Evolutionary conservation across 2,797 vertebrate species (phyloP).

Genomic region (Clarias laeviceps): DNA sequence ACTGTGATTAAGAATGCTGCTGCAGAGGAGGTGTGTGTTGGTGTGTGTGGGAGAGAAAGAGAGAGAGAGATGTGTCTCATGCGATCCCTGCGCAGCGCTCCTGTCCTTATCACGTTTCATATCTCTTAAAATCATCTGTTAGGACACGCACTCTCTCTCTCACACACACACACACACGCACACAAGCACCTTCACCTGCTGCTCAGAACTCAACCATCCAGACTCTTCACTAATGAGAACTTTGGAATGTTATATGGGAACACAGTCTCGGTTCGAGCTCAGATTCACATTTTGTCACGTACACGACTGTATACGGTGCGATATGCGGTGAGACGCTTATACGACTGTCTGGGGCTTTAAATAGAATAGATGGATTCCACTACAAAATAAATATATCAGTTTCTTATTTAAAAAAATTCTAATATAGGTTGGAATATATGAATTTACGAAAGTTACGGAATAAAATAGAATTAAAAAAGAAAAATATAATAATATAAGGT

Average conservation of each 20-base stretch:
- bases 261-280: neutral
- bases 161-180: neutral
- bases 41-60: constrained; percentile 38
- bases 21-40: constrained; percentile 42
- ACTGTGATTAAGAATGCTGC: constrained; percentile 42
- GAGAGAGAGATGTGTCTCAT: neutral
- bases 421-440: too few species aligned
- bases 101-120: constrained; percentile 12
- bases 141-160: neutral
- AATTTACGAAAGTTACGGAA: too few species aligned
- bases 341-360: too few species aligned
- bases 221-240: neutral
- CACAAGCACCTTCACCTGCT: neutral
- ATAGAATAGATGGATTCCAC: too few species aligned
- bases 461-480: too few species aligned
- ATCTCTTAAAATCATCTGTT: neutral
- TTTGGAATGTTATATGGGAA: neutral
- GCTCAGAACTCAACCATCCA: neutral
- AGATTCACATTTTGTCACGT: too few species aligned
- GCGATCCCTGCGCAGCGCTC: neutral
- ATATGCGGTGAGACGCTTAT: too few species aligned
- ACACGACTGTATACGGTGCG: too few species aligned
- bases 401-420: too few species aligned
- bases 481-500: too few species aligned
- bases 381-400: too few species aligned